These are phyloP conservation scores for Calameuta pallipes DNA, from an alignment of 2,888 invertebrate species.

Conservation along the genomic window DNA sequence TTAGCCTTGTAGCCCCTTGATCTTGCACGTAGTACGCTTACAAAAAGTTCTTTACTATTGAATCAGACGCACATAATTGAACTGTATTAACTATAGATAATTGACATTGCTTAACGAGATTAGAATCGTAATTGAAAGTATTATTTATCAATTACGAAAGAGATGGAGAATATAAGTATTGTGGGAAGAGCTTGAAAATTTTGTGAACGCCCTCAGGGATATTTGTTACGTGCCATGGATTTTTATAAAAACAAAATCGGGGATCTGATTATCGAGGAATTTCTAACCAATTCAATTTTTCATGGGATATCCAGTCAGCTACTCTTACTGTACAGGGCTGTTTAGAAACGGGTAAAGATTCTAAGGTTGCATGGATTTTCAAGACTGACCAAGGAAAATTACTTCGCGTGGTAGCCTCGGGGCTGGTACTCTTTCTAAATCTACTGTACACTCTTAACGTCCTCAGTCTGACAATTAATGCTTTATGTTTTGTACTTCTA, in stretches of 20 bases:
- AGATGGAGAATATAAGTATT: neutral
- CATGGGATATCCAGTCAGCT: neutral
- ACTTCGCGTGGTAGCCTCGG: neutral
- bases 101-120: neutral
- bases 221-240: neutral
- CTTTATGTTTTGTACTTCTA: slow-evolving; percentile 6
- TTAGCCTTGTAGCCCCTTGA: neutral
- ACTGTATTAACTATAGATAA: neutral
- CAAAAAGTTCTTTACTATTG: neutral
- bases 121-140: neutral
- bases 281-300: neutral
- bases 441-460: neutral
- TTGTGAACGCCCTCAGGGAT: slow-evolving; percentile 7
- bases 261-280: neutral
- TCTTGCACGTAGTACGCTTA: neutral
- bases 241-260: neutral
- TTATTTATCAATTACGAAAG: neutral
- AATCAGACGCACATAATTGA: neutral
- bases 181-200: neutral
- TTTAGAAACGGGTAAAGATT: neutral
- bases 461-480: neutral
- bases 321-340: neutral
- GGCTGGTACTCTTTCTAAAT: neutral
- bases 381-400: neutral
- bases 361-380: neutral